Percentiles rank a stretch among this genome's conserved stretches.
phyloP scores from a whole-genome alignment of 2,797 vertebrate species.

The Sebastes steindachneri region DNA sequence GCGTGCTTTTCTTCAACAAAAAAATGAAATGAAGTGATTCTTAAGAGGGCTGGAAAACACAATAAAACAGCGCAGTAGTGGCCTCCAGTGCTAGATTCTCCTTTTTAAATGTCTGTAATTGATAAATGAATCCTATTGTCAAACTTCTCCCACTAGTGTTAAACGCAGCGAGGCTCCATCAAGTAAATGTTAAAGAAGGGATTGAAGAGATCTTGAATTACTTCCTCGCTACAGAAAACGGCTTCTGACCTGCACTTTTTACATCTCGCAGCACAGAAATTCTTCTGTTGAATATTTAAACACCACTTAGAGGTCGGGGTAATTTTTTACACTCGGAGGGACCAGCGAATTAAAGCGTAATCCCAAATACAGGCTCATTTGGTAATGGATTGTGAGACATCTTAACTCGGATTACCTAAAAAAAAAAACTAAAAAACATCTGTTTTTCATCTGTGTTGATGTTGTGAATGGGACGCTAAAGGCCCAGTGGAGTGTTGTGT shows the following conservation, averaged over 20 bases:
- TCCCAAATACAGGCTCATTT: slow-evolving; percentile 49
- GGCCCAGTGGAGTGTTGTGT: slow-evolving; percentile 55
- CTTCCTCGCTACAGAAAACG: slow-evolving; percentile 27
- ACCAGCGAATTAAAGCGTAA: slow-evolving; percentile 69
- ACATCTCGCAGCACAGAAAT: slow-evolving; percentile 52
- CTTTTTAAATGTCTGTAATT: slow-evolving; percentile 65
- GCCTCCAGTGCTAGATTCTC: slow-evolving; percentile 44
- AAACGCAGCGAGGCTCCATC: slow-evolving; percentile 27
- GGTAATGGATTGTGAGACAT: slow-evolving; percentile 33
- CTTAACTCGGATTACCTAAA: slow-evolving; percentile 4
- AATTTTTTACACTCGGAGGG: slow-evolving; percentile 71
- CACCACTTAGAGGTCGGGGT: slow-evolving; percentile 62
- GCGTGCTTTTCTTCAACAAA: not conserved
- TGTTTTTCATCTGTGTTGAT: slow-evolving; percentile 42
- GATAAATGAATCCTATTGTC: slow-evolving; percentile 67
- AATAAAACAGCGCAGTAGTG: slow-evolving; percentile 40
- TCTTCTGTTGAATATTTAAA: slow-evolving; percentile 67
- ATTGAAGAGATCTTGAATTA: slow-evolving; percentile 32
- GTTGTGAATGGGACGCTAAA: slow-evolving; percentile 44
- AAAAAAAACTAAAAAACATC: not conserved
- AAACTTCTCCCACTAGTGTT: slow-evolving; percentile 20
- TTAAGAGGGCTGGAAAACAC: slow-evolving; percentile 15
- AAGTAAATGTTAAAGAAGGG: slow-evolving; percentile 35
- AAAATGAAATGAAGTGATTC: slow-evolving; percentile 7
- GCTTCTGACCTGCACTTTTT: slow-evolving; percentile 53